These are phyloP conservation scores for Parochlus steinenii DNA, from an alignment of 2,888 invertebrate genomes.

Conservation along the genomic window DNA sequence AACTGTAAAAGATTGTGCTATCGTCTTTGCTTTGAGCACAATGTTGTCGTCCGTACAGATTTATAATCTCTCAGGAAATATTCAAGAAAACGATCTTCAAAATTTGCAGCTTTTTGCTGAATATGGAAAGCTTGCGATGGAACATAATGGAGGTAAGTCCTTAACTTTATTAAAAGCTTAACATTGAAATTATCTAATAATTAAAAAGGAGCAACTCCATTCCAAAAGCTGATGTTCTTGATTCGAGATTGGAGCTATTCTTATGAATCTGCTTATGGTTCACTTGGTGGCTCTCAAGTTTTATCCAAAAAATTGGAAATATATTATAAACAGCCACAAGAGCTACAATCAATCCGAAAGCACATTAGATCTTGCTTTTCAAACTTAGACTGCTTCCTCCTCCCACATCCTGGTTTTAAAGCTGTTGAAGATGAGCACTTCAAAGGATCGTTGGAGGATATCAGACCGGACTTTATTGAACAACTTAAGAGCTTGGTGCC, in stretches of 20 bases:
- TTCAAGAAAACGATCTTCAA: constrained; percentile 95
- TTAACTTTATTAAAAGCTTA: too few species aligned
- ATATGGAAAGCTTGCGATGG: too few species aligned
- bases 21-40: constrained; percentile 94
- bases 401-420: constrained; percentile 12
- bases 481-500: constrained; percentile 6
- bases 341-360: constrained; percentile 7
- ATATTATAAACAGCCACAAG: constrained; percentile 6
- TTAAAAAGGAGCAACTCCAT: too few species aligned
- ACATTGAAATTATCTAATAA: too few species aligned
- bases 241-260: constrained; percentile 12
- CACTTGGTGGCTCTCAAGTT: constrained; percentile 6
- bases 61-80: constrained; percentile 89
- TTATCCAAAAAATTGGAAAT: constrained; percentile 3
- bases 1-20: constrained; percentile 94
- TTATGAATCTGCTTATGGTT: constrained; percentile 9
- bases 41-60: constrained; percentile 96
- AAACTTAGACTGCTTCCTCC: constrained; percentile 8
- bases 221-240: constrained; percentile 12
- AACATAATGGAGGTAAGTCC: too few species aligned
- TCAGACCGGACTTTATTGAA: constrained; percentile 12
- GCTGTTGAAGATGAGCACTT: constrained; percentile 1
- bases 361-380: constrained; percentile 7
- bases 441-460: constrained; percentile 7
- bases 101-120: constrained; percentile 68